Conservation (phyloP, 2,888 invertebrate genomes). For the Dinocampus coccinellae region DNA sequence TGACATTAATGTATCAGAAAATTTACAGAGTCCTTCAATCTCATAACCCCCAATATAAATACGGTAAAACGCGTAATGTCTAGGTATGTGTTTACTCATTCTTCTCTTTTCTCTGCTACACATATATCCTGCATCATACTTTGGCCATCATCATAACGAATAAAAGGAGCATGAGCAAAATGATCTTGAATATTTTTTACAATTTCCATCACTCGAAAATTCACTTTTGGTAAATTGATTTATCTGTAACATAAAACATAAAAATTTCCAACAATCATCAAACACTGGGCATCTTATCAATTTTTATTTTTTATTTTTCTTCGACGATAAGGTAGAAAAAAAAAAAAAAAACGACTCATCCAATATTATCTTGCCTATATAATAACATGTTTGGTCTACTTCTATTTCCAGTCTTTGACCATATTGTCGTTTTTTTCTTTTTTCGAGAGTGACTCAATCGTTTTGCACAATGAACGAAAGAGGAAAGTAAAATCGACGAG, state of each 20-base stretch:
- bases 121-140: neutral
- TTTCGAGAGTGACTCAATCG: neutral
- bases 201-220: neutral
- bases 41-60: slow-evolving; percentile 40
- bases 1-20: slow-evolving; percentile 58
- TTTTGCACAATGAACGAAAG: neutral
- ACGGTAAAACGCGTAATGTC: neutral
- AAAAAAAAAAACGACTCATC: too few relatives aligned
- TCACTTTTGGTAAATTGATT: neutral
- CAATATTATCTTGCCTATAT: slow-evolving; percentile 55
- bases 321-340: slow-evolving; percentile 53
- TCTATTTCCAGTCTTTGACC: neutral
- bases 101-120: neutral
- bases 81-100: neutral
- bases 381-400: slow-evolving; percentile 47
- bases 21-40: slow-evolving; percentile 63
- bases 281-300: slow-evolving; percentile 40
- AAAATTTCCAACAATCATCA: neutral
- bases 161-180: too few relatives aligned
- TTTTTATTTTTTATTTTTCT: slow-evolving; percentile 58
- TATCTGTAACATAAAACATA: neutral
- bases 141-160: too few relatives aligned
- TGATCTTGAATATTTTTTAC: neutral
- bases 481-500: neutral
- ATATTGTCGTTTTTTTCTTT: neutral